Conservation (phyloP, 2,888 invertebrate genomes). For the Nomada fucata region DNA sequence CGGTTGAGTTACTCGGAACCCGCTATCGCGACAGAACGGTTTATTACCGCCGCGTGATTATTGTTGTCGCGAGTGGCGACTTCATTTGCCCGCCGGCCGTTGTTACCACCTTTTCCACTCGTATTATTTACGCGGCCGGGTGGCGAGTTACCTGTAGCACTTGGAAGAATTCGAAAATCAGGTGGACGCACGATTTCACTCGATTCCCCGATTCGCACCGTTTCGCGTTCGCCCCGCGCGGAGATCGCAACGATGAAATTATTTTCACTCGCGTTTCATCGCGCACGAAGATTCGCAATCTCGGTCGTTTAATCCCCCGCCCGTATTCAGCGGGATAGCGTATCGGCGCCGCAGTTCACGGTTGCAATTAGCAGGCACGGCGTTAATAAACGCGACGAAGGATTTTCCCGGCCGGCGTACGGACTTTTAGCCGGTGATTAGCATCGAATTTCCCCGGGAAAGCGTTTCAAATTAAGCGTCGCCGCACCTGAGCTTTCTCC, state of each 20-base stretch:
- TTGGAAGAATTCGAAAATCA: not conserved
- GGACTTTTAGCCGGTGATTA: constrained; percentile 69
- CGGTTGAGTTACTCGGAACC: constrained; percentile 39
- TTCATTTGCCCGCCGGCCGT: constrained; percentile 1
- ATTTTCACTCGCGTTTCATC: not conserved
- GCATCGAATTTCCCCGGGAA: constrained; percentile 73
- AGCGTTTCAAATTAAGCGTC: constrained; percentile 79
- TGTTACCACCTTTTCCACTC: not conserved
- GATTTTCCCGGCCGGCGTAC: constrained; percentile 50
- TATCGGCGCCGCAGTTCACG: constrained; percentile 7
- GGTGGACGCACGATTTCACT: not conserved
- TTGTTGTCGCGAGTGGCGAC: constrained; percentile 1
- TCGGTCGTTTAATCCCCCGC: constrained; percentile 19
- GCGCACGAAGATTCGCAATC: not conserved
- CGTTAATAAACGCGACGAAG: constrained; percentile 38
- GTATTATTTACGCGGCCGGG: not conserved
- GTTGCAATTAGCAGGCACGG: constrained; percentile 39
- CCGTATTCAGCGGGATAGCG: constrained; percentile 1
- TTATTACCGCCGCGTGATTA: constrained; percentile 17
- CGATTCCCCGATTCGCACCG: not conserved
- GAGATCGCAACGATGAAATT: not conserved
- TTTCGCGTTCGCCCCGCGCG: not conserved
- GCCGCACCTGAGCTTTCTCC: constrained; percentile 74
- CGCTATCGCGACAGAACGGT: constrained; percentile 23
- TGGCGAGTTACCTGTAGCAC: no score